A percentile compares a stretch with the other conserved stretches of the same genome.
Evolutionary conservation across 2,113 vertebrate species (phyloP).

Genomic region (Melanotaenia duboulayi): DNA sequence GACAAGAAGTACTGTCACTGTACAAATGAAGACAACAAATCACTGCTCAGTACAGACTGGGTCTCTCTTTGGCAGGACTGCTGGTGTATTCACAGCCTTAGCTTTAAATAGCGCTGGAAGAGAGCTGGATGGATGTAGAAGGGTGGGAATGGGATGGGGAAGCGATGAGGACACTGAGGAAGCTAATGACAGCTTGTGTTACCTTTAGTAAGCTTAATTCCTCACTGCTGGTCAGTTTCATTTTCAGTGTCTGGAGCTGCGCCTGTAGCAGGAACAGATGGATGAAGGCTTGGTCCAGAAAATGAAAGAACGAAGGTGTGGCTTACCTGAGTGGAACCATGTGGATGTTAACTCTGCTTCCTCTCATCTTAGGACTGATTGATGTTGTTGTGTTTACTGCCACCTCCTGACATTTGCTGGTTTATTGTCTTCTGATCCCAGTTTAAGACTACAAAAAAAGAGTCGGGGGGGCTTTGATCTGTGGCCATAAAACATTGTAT

Average conservation of each 20-base stretch:
- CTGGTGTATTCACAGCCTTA: slow-evolving; percentile 66
- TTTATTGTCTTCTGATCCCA: slow-evolving; percentile 33
- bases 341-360: neutral
- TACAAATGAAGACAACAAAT: neutral
- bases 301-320: neutral
- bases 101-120: slow-evolving; percentile 73
- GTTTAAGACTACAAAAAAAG: neutral
- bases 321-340: slow-evolving; percentile 1
- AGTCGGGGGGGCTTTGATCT: slow-evolving; percentile 12
- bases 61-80: slow-evolving; percentile 38
- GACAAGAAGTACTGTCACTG: no score
- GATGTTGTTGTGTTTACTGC: slow-evolving; percentile 19
- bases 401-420: slow-evolving; percentile 10
- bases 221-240: slow-evolving; percentile 28
- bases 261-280: neutral
- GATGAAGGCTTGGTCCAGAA: neutral
- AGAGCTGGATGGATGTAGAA: slow-evolving; percentile 38
- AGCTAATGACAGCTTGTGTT: slow-evolving; percentile 61
- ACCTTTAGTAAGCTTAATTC: slow-evolving; percentile 65
- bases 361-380: slow-evolving; percentile 2
- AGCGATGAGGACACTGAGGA: slow-evolving; percentile 13
- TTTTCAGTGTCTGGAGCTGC: slow-evolving; percentile 26
- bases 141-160: slow-evolving; percentile 37
- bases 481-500: slow-evolving; percentile 15
- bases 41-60: slow-evolving; percentile 19